Conservation (phyloP, 1,140 invertebrate genomes). For the Aphaenogaster floridana region DNA sequence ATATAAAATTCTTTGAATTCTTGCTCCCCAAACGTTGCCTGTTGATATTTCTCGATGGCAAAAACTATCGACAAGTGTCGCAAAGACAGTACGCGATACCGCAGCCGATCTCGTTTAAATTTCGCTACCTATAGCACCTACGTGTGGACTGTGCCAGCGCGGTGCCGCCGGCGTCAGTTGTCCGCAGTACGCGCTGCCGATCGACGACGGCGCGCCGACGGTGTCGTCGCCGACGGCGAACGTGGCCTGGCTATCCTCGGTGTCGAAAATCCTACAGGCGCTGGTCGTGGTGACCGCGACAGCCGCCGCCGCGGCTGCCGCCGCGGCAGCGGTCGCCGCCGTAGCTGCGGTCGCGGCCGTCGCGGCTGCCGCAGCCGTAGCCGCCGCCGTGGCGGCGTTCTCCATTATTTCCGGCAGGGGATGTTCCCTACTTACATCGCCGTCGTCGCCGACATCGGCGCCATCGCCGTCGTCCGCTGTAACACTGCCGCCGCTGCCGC, state of each 20-base stretch:
- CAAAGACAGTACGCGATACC: not conserved
- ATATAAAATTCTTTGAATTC: slow-evolving; percentile 28
- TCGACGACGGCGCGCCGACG: slow-evolving; percentile 52
- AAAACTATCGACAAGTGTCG: not conserved
- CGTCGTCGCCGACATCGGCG: slow-evolving; percentile 42
- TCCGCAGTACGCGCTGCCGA: slow-evolving; percentile 56
- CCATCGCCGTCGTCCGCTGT: not conserved
- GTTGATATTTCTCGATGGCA: not conserved
- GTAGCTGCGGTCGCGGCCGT: slow-evolving; percentile 1
- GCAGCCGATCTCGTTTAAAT: slow-evolving; percentile 75
- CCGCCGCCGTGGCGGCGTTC: slow-evolving; percentile 11
- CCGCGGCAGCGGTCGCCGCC: slow-evolving; percentile 8
- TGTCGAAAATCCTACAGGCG: slow-evolving; percentile 50
- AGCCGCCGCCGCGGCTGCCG: slow-evolving; percentile 12
- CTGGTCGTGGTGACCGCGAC: slow-evolving; percentile 35
- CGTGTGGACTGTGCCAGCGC: slow-evolving; percentile 85
- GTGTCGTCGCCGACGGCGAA: slow-evolving; percentile 46
- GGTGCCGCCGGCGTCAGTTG: slow-evolving; percentile 68
- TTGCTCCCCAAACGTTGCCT: not conserved
- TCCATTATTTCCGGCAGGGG: slow-evolving; percentile 38
- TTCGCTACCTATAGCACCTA: slow-evolving; percentile 83
- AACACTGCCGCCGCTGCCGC: slow-evolving; percentile 15
- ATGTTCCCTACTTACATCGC: slow-evolving; percentile 73
- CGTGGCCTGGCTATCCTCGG: slow-evolving; percentile 50
- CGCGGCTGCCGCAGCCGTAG: slow-evolving; percentile 13